These are phyloP conservation scores for Melanotaenia maccullochi DNA, from an alignment of 2,797 vertebrate genomes.

Conservation along the genomic window DNA sequence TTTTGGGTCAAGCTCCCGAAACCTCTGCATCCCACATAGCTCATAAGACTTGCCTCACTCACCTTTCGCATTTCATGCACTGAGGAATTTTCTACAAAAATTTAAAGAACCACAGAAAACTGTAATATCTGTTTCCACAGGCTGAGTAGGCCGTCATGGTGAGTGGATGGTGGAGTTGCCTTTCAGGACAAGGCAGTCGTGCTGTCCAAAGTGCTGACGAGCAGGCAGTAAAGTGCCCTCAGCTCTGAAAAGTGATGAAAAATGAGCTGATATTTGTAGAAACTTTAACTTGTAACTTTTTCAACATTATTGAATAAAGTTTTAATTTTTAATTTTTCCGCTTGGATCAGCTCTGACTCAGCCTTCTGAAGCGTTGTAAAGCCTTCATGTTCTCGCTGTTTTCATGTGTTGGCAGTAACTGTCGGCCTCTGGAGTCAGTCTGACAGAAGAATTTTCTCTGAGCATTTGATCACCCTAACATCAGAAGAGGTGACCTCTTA, in stretches of 20 bases:
- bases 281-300: constrained; percentile 46
- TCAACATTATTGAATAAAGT: constrained; percentile 29
- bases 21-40: neutral
- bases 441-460: constrained; percentile 20
- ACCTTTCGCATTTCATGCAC: neutral
- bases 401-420: constrained; percentile 2
- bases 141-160: constrained; percentile 14
- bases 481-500: neutral
- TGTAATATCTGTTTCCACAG: constrained; percentile 13
- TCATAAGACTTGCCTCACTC: constrained; percentile 9
- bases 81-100: neutral
- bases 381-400: constrained; percentile 15
- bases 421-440: constrained; percentile 14
- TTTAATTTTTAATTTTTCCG: constrained; percentile 5
- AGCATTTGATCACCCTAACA: constrained; percentile 40
- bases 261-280: constrained; percentile 17
- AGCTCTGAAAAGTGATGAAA: constrained; percentile 22
- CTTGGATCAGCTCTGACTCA: constrained; percentile 35
- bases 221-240: constrained; percentile 10
- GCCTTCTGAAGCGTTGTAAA: constrained; percentile 23
- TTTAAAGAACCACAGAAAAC: constrained; percentile 19
- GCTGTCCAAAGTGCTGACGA: constrained; percentile 40
- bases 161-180: constrained; percentile 14
- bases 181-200: constrained; percentile 36
- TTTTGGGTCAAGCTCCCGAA: neutral